Evolutionary conservation across 2,888 invertebrate genomes (phyloP).

Genomic region (Arge pagana): DNA sequence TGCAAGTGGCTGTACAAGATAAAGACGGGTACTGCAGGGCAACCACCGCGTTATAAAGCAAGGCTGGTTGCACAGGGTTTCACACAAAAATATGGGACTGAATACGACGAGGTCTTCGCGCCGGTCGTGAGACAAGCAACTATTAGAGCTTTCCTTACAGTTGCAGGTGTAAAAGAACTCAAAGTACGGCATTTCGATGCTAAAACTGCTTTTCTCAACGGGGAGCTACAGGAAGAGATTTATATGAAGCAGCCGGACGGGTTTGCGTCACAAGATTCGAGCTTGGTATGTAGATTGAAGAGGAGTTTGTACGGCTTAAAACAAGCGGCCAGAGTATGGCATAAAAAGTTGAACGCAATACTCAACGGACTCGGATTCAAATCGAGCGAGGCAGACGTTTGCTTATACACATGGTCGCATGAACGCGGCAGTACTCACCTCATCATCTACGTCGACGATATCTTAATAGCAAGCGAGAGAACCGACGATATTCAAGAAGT

Average conservation of each 20-base stretch:
- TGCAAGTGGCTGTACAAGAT: slow-evolving; percentile 35
- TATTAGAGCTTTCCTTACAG: slow-evolving; percentile 33
- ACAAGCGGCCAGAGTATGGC: slow-evolving; percentile 29
- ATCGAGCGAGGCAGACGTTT: slow-evolving; percentile 21
- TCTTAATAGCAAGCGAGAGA: slow-evolving; percentile 6
- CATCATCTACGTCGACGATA: slow-evolving; percentile 20
- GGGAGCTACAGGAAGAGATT: slow-evolving; percentile 31
- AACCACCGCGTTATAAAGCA: slow-evolving; percentile 32
- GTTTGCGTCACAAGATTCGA: slow-evolving; percentile 17
- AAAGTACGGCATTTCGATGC: slow-evolving; percentile 32
- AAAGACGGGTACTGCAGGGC: slow-evolving; percentile 27
- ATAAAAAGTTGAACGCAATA: slow-evolving; percentile 13
- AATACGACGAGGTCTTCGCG: slow-evolving; percentile 37
- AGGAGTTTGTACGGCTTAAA: slow-evolving; percentile 29
- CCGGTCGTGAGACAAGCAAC: slow-evolving; percentile 38
- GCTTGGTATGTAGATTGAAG: slow-evolving; percentile 27
- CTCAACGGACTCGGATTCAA: slow-evolving; percentile 22
- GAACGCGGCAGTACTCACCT: slow-evolving; percentile 4
- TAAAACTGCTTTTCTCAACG: slow-evolving; percentile 40
- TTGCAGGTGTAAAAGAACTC: slow-evolving; percentile 26
- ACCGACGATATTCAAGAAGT: slow-evolving; percentile 11
- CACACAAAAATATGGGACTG: slow-evolving; percentile 34
- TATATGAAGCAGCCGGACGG: slow-evolving; percentile 34
- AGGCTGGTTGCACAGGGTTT: slow-evolving; percentile 37
- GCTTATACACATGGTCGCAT: slow-evolving; percentile 17